Conservation (phyloP, 2,113 vertebrate species). For the Dicrurus megarhynchus region DNA sequence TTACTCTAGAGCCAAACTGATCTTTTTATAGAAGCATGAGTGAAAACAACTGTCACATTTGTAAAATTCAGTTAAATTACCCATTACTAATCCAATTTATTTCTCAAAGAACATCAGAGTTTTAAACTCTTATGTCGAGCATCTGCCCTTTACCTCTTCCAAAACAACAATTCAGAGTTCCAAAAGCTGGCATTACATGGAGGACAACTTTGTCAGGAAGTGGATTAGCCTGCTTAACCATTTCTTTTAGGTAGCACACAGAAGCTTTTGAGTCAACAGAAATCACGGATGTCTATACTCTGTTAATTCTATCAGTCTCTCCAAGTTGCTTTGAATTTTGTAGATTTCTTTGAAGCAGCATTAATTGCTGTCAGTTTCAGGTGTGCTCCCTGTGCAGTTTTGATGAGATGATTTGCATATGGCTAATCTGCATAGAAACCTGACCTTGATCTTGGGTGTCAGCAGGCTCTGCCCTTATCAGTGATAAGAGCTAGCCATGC, state of each 20-base stretch:
- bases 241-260: not conserved
- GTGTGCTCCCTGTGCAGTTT: not conserved
- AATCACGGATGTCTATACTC: rapidly evolving
- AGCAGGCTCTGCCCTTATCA: not conserved
- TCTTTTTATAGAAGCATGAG: not conserved
- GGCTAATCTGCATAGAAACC: not conserved
- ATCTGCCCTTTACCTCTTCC: not conserved
- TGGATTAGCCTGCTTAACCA: not conserved
- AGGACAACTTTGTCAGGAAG: not conserved
- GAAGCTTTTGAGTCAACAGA: not conserved
- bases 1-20: not conserved
- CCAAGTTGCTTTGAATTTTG: not conserved
- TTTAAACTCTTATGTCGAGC: not conserved
- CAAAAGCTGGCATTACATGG: not conserved
- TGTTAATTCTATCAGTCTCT: not conserved
- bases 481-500: not conserved
- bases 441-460: not conserved
- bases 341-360: not conserved
- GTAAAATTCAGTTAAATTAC: not conserved
- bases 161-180: not conserved
- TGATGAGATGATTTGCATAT: not conserved
- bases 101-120: not conserved
- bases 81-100: not conserved
- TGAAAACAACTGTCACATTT: not conserved
- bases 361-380: not conserved